Evolutionary conservation across 1,140 invertebrate genomes (phyloP).

Genomic region (Formica selysi): DNA sequence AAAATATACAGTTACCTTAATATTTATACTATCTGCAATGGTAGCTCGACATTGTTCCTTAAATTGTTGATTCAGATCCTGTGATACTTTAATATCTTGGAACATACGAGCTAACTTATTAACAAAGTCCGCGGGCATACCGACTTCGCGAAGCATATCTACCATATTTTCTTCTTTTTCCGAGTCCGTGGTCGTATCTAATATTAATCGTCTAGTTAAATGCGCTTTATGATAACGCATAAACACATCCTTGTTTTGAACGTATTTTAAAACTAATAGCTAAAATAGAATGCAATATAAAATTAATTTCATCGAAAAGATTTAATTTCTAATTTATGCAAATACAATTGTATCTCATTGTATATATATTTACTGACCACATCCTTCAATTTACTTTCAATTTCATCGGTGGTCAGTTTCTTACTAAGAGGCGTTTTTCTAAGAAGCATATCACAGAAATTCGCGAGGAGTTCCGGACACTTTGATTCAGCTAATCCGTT

Average conservation of each 20-base stretch:
- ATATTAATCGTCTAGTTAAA: conserved; percentile 97
- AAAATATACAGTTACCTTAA: conserved; percentile 86
- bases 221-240: conserved; percentile 99
- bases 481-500: conserved; percentile 94
- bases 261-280: conserved; percentile 98
- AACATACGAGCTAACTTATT: conserved; percentile 99
- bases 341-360: neutral
- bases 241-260: conserved; percentile 99
- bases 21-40: conserved; percentile 91
- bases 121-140: conserved; percentile 99
- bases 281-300: conserved; percentile 81
- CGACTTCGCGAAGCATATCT: conserved; percentile 97
- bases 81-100: conserved; percentile 99
- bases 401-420: conserved; percentile 98
- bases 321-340: conserved; percentile 25
- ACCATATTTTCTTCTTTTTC: conserved; percentile 99
- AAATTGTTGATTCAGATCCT: conserved; percentile 99
- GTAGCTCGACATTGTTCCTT: conserved; percentile 89
- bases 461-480: conserved; percentile 99
- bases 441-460: conserved; percentile 99
- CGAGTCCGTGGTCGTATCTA: conserved; percentile 98
- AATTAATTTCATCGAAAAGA: neutral
- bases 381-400: conserved; percentile 96
- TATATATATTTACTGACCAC: conserved; percentile 88
- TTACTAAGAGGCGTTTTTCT: conserved; percentile 98